phyloP scores from a whole-genome alignment of 2,888 invertebrate species.

The Odiellus spinosus region DNA sequence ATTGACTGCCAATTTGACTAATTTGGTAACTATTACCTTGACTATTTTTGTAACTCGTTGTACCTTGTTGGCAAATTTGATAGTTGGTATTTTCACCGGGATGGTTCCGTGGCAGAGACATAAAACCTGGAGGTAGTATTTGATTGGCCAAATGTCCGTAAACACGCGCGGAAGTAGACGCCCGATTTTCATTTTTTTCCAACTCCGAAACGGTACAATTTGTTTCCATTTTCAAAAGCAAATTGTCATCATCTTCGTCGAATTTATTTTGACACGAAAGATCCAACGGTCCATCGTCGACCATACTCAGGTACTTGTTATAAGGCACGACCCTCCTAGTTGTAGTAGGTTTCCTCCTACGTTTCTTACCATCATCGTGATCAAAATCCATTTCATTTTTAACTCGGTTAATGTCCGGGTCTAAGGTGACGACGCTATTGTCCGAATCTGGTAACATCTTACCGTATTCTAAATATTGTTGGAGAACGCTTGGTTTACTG shows the following conservation, averaged over 20 bases:
- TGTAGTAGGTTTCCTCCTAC: slow-evolving; percentile 13
- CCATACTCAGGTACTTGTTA: slow-evolving; percentile 13
- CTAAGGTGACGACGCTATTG: not conserved
- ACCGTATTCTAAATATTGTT: not conserved
- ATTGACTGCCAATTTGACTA: too few relatives aligned
- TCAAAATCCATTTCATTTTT: not conserved
- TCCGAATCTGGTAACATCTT: not conserved
- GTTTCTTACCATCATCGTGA: slow-evolving; percentile 5
- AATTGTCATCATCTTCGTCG: not conserved
- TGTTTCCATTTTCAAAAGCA: too few relatives aligned
- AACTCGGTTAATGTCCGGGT: not conserved
- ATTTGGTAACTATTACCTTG: too few relatives aligned
- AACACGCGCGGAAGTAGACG: too few relatives aligned
- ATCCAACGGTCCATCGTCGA: slow-evolving; percentile 14
- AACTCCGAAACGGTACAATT: too few relatives aligned
- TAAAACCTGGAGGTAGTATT: too few relatives aligned
- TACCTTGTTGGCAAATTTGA: too few relatives aligned
- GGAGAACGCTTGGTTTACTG: not conserved
- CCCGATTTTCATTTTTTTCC: too few relatives aligned
- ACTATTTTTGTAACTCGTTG: too few relatives aligned
- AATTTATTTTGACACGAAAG: slow-evolving; percentile 5
- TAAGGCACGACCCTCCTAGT: slow-evolving; percentile 17
- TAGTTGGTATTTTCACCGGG: too few relatives aligned
- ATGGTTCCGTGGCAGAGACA: too few relatives aligned
- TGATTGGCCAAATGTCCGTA: too few relatives aligned